Evolutionary conservation across 2,888 invertebrate genomes (phyloP), one percentile per base, ranked within the genome.

Genomic region (Cataglyphis cursor): DNA sequence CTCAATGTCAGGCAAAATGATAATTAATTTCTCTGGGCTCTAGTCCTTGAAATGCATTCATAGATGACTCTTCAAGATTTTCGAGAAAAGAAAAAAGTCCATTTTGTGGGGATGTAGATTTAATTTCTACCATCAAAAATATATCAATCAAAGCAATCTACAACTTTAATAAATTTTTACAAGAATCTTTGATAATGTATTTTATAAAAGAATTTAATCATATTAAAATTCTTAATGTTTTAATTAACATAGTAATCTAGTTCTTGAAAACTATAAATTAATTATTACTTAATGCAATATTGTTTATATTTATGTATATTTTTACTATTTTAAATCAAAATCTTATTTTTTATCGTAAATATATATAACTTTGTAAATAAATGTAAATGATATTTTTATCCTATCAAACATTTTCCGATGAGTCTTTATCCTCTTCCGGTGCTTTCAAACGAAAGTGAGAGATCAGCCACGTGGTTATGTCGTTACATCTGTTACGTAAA

Each of bases 401-500:
- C 28, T 31, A n/a, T 51, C 21, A 35, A 31, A 24, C 3, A 18
- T 73, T 80, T 48, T 44, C 18, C 51, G 48, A 62, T 28, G 28
- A 73, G 31, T 44, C 24, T 61, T 24, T 41, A 1, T 54, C 15
- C 83, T 85, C 89, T 92, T 93, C 90, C 92, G 91, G 90, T 91
- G 81, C 74, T 87, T 88, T 88, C 57, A 70, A 70, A 38, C 5
- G 59, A 80, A 80, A 70, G 68, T 65, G 81, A 24, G 80, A 85
- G 81, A 74, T 76, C 35, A 51, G 91, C 89, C 93, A 91, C 92
- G 92, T 90, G 92, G 85, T 83, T 68, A 68, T 85, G 85, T 75
- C 80, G 88, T 87, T 86, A 91, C 93, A 92, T 93, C 92, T 91
- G 93, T 93, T 93, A 91, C 92, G 90, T 91, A 92, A 93, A 90